Evolutionary conservation across 2,797 vertebrate species (phyloP), one percentile per base, ranked within the genome.

Genomic region (Gallinago nigripennis): DNA sequence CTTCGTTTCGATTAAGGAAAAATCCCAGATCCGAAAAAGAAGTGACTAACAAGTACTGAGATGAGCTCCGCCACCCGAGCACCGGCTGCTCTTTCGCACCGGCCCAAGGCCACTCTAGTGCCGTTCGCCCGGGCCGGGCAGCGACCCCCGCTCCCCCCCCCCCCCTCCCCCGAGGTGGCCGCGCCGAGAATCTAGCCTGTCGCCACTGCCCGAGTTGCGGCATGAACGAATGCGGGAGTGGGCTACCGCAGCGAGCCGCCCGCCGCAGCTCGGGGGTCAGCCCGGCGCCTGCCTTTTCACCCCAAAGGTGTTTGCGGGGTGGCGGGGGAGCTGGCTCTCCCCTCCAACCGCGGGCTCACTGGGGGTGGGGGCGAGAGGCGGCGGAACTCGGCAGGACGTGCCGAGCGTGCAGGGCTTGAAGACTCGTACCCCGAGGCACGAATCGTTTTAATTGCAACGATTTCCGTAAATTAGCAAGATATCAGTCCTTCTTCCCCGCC

Each of bases 391-490:
- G 78, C 75, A 21, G 81, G 45, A 89, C 69, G 7, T 8, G 31
- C 58, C 21, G 41, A 70, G n/a, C 1, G 23, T 28, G 25, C 41
- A 24, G 46, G 37, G 28, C 61, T 41, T 37, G 60, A 71, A 41
- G 28, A 53, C 72, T 78, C 37, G 16, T 37, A 77, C 13, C 63
- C 63, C 20, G 58, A 43, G 77, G 71, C 85, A 51, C 5, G 41
- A 88, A 57, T 68, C 46, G 27, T 79, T 93, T 88, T 81, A 85
- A 95, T 94, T 75, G 65, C 50, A 78, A 89, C 39, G 71, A 92
- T 75, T 91, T 71, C 46, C 4, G 23, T 88, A 70, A 93, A 86
- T 81, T 73, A 88, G 66, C 64, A 57, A 71, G 37, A 27, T 20
- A 69, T 9, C 25, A 20, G 28, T 33, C 39, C 33, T 73, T 58